Evolutionary conservation across 1,140 invertebrate genomes (phyloP), one percentile per base, ranked within the genome.

Genomic region (Forficula auricularia): DNA sequence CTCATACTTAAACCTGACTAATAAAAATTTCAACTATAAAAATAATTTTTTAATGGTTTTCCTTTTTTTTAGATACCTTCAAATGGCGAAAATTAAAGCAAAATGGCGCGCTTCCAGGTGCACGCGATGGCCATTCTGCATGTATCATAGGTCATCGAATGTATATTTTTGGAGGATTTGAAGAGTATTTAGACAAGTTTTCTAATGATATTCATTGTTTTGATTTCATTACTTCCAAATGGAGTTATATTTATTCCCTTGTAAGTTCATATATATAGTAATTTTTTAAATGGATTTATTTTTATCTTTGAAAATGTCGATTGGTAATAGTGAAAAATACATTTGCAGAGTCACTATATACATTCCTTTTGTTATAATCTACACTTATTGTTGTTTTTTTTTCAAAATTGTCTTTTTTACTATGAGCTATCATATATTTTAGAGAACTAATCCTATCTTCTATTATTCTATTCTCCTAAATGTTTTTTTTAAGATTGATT

Each of bases 141-240:
- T 86, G 84, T 57, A 64, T 91, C 7, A 77, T 86, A 44, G 66
- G 69, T 44, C 65, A 83, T 52, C 72, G 71, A 50, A 92, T 94
- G 87, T 88, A 78, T 53, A 78, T 92, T 42, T 92, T 89, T 66
- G 89, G 86, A 16, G 88, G 88, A 4, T 91, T 77, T 61, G 74
- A 82, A 61, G 84, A 85, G 52, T 68, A 73, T 19, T 70, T 73
- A 35, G 78, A 86, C 50, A 65, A 73, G 46, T 90, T 87, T 60
- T 79, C 80, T 15, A 75, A 83, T 59, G 77, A 83, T 49, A 72
- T 88, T 3, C 79, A 80, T 58, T 67, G 67, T 16, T 63, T 89
- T 14, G 70, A 88, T 63, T 69, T 91, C 44, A 62, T 71, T 15
- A 83, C 71, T 19, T 68, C 81, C 61, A 58, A 67, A 9, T 90